These are phyloP conservation scores for Eutolmus rufibarbis DNA, from an alignment of 2,888 invertebrate genomes.

Conservation along the genomic window DNA sequence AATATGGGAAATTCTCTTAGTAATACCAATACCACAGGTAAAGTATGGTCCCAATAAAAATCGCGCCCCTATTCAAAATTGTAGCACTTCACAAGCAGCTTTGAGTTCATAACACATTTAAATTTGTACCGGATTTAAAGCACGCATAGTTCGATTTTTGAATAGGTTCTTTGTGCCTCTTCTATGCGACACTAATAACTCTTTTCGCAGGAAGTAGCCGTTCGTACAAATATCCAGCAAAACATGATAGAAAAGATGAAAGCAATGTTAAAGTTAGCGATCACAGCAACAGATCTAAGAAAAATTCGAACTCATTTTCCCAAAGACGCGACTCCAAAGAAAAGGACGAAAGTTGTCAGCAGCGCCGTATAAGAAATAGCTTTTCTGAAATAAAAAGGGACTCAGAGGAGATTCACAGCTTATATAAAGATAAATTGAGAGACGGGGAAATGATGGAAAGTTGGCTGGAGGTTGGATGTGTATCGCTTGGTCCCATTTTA, in stretches of 20 bases:
- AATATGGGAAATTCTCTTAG: constrained; percentile 65
- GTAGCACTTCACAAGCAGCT: neutral
- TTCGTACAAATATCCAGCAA: constrained; percentile 58
- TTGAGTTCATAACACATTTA: neutral
- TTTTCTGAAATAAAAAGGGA: constrained; percentile 56
- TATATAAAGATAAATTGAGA: constrained; percentile 27
- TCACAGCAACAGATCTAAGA: constrained; percentile 51
- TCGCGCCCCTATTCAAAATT: neutral
- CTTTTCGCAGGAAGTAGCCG: constrained; percentile 57
- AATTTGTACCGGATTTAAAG: neutral
- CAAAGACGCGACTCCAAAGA: constrained; percentile 60
- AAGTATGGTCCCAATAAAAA: neutral
- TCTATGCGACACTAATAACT: neutral
- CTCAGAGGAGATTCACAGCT: constrained; percentile 50
- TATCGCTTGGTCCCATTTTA: constrained; percentile 87
- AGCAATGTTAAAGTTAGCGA: constrained; percentile 50
- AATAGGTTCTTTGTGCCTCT: too few species aligned
- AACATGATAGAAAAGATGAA: constrained; percentile 53
- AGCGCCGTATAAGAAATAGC: constrained; percentile 57
- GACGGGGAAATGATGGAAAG: constrained; percentile 65
- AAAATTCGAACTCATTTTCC: constrained; percentile 60
- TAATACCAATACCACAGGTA: constrained; percentile 73
- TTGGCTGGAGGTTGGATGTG: constrained; percentile 92
- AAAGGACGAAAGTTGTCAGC: constrained; percentile 50
- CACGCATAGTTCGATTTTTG: too few species aligned